These are phyloP conservation scores for Thera obeliscata DNA, from an alignment of 2,888 invertebrate species.

Conservation along the genomic window DNA sequence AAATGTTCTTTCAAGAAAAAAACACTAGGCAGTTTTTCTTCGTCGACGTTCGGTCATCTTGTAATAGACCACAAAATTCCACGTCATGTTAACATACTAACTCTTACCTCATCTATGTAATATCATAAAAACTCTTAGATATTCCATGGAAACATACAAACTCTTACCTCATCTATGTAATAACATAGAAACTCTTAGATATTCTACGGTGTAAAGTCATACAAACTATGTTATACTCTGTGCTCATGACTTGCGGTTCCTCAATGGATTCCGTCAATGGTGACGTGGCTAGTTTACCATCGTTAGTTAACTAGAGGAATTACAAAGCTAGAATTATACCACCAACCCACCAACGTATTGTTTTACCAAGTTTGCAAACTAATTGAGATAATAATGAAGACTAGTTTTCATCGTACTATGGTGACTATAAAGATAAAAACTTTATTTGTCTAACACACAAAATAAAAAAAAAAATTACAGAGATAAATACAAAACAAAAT, in stretches of 20 bases:
- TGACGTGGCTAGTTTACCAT: conserved; percentile 43
- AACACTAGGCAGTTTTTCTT: conserved; percentile 1
- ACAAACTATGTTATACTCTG: conserved; percentile 16
- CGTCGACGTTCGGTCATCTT: conserved; percentile 3
- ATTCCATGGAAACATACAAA: conserved; percentile 3
- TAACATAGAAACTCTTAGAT: conserved; percentile 7
- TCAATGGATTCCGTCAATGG: conserved; percentile 46
- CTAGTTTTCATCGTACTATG: too few relatives aligned
- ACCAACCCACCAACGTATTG: conserved; percentile 16
- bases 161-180: neutral
- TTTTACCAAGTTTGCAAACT: conserved; percentile 9
- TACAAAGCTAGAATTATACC: conserved; percentile 36
- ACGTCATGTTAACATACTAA: conserved; percentile 2
- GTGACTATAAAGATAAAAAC: too few relatives aligned
- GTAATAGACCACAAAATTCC: neutral
- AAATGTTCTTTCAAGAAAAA: neutral
- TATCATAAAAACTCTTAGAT: conserved; percentile 7
- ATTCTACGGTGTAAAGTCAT: conserved; percentile 1
- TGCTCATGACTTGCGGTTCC: conserved; percentile 32
- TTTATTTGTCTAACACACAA: too few relatives aligned
- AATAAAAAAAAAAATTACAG: too few relatives aligned
- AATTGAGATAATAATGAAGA: conserved; percentile 12
- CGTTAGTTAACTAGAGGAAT: conserved; percentile 45
- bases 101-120: neutral
- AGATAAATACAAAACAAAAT: too few relatives aligned